Evolutionary conservation across 2,797 vertebrate species (phyloP).

Genomic region (Phoebastria nigripes): DNA sequence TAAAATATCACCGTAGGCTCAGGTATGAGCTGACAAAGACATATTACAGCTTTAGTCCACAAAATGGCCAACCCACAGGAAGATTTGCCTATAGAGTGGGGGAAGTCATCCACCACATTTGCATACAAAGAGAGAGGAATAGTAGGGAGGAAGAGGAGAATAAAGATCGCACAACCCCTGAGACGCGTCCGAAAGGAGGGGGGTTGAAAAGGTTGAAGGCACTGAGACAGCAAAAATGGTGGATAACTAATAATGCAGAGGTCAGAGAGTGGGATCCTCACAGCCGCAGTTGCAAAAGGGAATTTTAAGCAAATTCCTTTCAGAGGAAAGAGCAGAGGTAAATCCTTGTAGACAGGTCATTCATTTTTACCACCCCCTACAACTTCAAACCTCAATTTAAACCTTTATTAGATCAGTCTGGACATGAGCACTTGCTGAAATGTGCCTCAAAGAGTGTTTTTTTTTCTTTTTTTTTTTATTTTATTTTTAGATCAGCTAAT

Average conservation of each 20-base stretch:
- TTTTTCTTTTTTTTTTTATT: not conserved
- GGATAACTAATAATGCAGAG: not conserved
- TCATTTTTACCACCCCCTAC: constrained; percentile 23
- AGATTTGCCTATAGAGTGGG: not conserved
- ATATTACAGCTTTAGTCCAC: not conserved
- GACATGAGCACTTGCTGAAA: not conserved
- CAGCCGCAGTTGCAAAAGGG: not conserved
- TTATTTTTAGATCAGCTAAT: constrained; percentile 9
- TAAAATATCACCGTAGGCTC: not conserved
- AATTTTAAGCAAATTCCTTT: constrained; percentile 34
- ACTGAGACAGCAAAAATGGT: not conserved
- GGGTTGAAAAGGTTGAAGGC: not conserved
- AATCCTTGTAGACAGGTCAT: constrained; percentile 27
- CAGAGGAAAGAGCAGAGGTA: not conserved
- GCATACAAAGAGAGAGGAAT: not conserved
- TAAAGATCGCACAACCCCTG: not conserved
- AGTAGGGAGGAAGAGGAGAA: not conserved
- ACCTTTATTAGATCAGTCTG: constrained; percentile 1
- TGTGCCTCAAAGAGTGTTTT: rapidly evolving
- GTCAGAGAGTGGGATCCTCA: not conserved
- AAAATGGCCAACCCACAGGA: not conserved
- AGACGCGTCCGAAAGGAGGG: not conserved
- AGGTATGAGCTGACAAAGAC: not conserved
- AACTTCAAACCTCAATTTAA: constrained; percentile 7
- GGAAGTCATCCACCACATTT: not conserved